Conservation (phyloP, 2,113 vertebrate genomes). For the Pandion haliaetus region DNA sequence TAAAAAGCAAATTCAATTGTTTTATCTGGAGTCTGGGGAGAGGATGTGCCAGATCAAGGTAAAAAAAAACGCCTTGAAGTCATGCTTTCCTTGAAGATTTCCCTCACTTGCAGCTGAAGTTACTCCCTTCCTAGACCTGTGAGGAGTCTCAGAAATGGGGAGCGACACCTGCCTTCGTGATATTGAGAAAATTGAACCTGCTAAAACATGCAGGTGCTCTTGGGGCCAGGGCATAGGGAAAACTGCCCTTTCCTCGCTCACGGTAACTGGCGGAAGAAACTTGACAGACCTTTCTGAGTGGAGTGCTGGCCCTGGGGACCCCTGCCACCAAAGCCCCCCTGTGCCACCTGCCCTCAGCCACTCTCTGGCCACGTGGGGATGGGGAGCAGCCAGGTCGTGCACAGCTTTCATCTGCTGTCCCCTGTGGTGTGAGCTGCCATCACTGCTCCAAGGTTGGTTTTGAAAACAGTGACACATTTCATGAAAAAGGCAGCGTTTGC, state of each 20-base stretch:
- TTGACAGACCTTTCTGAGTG: background rate
- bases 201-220: background rate
- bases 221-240: background rate
- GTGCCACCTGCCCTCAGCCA: background rate
- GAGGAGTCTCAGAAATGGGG: background rate
- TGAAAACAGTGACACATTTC: background rate
- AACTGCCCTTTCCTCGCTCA: background rate
- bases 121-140: background rate
- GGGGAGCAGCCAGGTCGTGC: background rate
- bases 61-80: background rate
- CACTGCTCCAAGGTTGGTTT: background rate
- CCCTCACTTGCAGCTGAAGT: background rate
- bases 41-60: background rate
- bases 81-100: background rate
- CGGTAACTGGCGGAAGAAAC: background rate
- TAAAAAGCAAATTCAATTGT: background rate
- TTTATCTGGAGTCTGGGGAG: background rate
- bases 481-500: background rate
- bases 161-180: fast-evolving
- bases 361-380: fast-evolving
- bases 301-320: background rate
- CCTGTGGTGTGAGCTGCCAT: background rate
- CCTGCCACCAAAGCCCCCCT: background rate
- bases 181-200: background rate
- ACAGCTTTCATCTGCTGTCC: background rate